These are phyloP conservation scores for Ormyrus pomaceus DNA, from an alignment of 2,888 invertebrate species.

Conservation along the genomic window DNA sequence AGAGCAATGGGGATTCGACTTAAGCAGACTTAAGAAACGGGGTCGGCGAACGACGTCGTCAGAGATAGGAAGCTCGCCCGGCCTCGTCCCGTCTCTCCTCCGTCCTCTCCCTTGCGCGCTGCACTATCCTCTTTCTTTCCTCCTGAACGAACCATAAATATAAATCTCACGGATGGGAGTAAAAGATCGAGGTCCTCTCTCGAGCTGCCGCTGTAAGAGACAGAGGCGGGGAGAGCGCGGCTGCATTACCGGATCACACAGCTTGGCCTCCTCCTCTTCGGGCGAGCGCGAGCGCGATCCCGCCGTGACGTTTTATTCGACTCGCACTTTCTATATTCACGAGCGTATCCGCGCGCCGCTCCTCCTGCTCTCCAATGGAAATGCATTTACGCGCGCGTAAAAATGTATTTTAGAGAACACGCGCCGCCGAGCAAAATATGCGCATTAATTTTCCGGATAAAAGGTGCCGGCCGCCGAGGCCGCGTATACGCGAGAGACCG, in stretches of 20 bases:
- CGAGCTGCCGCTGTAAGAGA: constrained; percentile 47
- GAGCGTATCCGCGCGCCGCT: neutral
- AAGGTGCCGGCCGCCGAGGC: neutral
- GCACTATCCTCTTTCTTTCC: constrained; percentile 59
- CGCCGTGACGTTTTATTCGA: constrained; percentile 55
- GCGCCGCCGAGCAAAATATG: constrained; percentile 35
- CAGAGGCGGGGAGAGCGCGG: constrained; percentile 35
- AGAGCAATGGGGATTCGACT: constrained; percentile 56
- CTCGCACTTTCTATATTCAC: constrained; percentile 44
- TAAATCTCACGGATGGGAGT: constrained; percentile 64
- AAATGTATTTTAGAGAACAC: constrained; percentile 44
- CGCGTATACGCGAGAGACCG: neutral
- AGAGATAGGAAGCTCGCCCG: constrained; percentile 46
- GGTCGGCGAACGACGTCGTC: constrained; percentile 56
- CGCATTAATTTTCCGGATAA: constrained; percentile 44
- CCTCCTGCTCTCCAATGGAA: constrained; percentile 33
- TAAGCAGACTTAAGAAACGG: constrained; percentile 55
- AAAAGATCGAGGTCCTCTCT: constrained; percentile 61
- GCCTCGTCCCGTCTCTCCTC: constrained; percentile 42
- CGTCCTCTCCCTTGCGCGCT: constrained; percentile 54
- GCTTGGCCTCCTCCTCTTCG: constrained; percentile 22
- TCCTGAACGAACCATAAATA: constrained; percentile 62
- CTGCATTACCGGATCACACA: constrained; percentile 54
- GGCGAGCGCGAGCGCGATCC: constrained; percentile 26
- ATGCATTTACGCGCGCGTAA: constrained; percentile 51